Percentiles rank a stretch among this genome's conserved stretches.
Conservation (phyloP, 2,888 invertebrate genomes). For the Epiperipatus broadwayi region DNA sequence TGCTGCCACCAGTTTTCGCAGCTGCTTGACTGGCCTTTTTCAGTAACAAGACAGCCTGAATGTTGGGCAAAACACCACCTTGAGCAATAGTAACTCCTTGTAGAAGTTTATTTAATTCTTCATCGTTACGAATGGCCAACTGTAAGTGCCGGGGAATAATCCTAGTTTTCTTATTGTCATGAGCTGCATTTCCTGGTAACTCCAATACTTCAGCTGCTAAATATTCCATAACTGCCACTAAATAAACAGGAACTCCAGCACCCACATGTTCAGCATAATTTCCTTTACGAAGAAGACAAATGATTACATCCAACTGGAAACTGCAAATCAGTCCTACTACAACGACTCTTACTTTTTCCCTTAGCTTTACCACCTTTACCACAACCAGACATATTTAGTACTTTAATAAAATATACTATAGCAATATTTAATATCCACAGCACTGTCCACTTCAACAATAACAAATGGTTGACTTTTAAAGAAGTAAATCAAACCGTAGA, state of each 20-base stretch:
- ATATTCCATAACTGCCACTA: slow-evolving; percentile 30
- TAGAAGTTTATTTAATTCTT: slow-evolving; percentile 29
- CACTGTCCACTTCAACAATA: no score
- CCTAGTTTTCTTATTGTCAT: slow-evolving; percentile 28
- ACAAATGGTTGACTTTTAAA: no score
- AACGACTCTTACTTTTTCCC: slow-evolving; percentile 31
- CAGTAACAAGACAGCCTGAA: slow-evolving; percentile 28
- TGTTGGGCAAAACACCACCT: slow-evolving; percentile 32
- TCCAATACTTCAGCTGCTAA: slow-evolving; percentile 29
- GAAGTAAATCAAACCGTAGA: no score
- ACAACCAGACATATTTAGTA: slow-evolving; percentile 29
- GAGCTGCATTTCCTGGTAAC: slow-evolving; percentile 28
- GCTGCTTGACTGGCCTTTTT: no score
- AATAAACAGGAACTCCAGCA: slow-evolving; percentile 23
- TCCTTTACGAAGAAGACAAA: slow-evolving; percentile 10
- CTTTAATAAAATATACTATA: no score
- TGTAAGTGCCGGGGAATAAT: slow-evolving; percentile 30
- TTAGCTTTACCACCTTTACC: slow-evolving; percentile 29
- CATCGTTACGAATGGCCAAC: slow-evolving; percentile 28
- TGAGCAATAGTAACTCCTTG: slow-evolving; percentile 33
- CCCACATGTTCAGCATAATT: slow-evolving; percentile 10
- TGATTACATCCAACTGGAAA: slow-evolving; percentile 11
- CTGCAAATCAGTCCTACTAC: slow-evolving; percentile 18
- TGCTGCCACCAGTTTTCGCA: no score
- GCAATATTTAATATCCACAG: no score